Conservation (phyloP, 1,140 invertebrate species). For the Anastrepha ludens region DNA sequence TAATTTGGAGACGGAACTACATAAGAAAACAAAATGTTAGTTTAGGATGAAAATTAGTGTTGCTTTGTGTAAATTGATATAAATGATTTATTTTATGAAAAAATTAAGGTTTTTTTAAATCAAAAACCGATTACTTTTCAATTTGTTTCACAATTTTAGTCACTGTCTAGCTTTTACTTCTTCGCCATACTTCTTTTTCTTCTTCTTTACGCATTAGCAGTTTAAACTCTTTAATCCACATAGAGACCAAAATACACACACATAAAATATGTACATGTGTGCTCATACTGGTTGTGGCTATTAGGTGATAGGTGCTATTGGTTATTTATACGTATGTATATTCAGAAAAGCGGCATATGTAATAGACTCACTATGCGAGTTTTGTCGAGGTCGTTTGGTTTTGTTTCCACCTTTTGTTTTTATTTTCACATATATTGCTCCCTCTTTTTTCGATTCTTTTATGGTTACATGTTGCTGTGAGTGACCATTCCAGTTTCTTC, state of each 20-base stretch:
- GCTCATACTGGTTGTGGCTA: neutral
- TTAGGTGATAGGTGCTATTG: conserved; percentile 1
- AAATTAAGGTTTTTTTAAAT: too few species aligned
- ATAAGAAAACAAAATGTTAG: too few species aligned
- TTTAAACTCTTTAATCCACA: conserved; percentile 10
- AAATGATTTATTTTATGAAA: too few species aligned
- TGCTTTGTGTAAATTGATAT: too few species aligned
- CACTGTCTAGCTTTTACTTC: neutral
- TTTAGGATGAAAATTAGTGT: too few species aligned
- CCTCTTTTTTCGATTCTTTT: neutral
- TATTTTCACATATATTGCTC: conserved; percentile 30
- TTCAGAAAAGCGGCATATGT: conserved; percentile 8
- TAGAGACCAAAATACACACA: neutral
- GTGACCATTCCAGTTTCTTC: conserved; percentile 34
- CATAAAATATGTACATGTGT: neutral
- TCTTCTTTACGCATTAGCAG: neutral
- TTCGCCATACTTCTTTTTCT: conserved; percentile 4
- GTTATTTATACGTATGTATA: neutral
- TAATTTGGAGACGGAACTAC: too few species aligned
- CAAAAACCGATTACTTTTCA: conserved; percentile 5
- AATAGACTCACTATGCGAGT: neutral
- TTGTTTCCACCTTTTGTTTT: conserved; percentile 28
- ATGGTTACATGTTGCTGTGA: conserved; percentile 16
- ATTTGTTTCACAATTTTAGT: neutral
- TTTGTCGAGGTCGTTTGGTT: conserved; percentile 39